Conservation (phyloP, 2,797 vertebrate species). For the Falco columbarius region DNA sequence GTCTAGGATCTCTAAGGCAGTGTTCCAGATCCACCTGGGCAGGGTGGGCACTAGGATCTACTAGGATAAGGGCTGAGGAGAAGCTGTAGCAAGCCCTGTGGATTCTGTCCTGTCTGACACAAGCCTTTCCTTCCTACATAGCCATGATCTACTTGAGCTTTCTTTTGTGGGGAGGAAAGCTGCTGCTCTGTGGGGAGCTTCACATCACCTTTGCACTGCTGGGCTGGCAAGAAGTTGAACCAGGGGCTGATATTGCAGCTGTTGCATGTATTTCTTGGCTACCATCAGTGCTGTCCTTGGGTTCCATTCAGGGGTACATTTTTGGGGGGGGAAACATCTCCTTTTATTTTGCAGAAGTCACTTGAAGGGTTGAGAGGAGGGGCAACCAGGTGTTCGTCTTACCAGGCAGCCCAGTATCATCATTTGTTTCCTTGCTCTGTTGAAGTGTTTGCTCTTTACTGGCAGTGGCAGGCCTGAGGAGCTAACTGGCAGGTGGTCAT, state of each 20-base stretch:
- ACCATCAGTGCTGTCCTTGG: background rate
- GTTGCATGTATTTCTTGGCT: background rate
- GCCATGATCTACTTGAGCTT: background rate
- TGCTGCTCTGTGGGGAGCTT: background rate
- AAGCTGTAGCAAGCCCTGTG: background rate
- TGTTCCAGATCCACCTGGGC: background rate
- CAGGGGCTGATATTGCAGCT: background rate
- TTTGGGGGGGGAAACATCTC: accelerated
- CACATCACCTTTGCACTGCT: background rate
- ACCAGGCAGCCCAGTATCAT: background rate
- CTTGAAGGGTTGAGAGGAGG: background rate
- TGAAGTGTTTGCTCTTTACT: background rate
- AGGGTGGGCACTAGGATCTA: background rate
- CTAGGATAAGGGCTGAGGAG: background rate
- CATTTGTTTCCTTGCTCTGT: background rate
- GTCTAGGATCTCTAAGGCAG: background rate
- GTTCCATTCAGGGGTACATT: background rate
- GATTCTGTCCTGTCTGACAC: background rate
- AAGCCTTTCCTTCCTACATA: background rate
- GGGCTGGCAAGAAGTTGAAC: background rate
- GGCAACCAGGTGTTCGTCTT: background rate
- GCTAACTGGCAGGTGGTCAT: background rate
- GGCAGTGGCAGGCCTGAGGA: background rate
- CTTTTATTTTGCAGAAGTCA: background rate
- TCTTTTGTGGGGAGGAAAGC: background rate